Evolutionary conservation across 1,140 invertebrate genomes (phyloP).

Genomic region (Hetaerina americana): DNA sequence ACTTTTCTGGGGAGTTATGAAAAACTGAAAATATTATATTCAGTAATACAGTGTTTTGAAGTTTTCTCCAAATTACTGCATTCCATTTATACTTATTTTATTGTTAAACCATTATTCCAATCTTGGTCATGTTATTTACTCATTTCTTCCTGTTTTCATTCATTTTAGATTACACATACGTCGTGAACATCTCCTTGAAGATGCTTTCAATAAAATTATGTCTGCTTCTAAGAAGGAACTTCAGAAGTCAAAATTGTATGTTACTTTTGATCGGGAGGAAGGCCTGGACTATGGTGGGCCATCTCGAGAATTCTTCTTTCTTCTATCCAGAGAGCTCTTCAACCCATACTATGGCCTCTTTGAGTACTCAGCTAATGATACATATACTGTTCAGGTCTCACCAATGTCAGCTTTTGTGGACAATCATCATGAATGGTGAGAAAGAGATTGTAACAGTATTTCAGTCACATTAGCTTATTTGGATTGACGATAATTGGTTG

Average conservation of each 20-base stretch:
- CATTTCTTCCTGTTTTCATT: constrained; percentile 12
- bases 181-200: constrained; percentile 84
- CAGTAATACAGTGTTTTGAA: no score
- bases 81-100: no score
- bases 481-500: no score
- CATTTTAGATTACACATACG: constrained; percentile 72
- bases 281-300: constrained; percentile 95
- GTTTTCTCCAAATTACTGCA: no score
- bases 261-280: constrained; percentile 92
- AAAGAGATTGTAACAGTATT: no score
- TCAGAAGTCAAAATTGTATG: constrained; percentile 87
- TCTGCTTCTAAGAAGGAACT: constrained; percentile 88
- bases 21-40: no score
- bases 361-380: constrained; percentile 95
- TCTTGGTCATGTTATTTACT: no score
- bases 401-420: constrained; percentile 97
- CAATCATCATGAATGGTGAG: constrained; percentile 89
- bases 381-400: constrained; percentile 94
- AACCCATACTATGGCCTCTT: constrained; percentile 97
- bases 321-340: constrained; percentile 88
- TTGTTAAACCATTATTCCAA: no score
- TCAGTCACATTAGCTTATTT: background rate
- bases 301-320: constrained; percentile 92
- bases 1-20: no score
- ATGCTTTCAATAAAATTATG: constrained; percentile 95